phyloP scores from a whole-genome alignment of 2,797 vertebrate species.

The Enteromius fasciolatus region DNA sequence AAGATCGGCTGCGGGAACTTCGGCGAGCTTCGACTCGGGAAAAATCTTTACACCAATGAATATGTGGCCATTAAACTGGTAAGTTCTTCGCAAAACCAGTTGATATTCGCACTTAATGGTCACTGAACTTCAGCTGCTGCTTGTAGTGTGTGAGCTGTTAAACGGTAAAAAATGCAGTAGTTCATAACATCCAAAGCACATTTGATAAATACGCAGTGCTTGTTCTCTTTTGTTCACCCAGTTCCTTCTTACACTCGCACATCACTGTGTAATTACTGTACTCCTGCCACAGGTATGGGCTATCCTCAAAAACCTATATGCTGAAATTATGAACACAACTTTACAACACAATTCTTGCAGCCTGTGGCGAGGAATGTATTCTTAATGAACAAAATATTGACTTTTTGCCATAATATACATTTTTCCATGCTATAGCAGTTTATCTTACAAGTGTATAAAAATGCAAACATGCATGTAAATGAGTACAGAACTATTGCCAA shows the following conservation, averaged over 20 bases:
- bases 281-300: not conserved
- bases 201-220: not conserved
- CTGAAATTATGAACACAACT: not conserved
- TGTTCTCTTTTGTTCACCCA: not conserved
- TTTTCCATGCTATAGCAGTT: not conserved
- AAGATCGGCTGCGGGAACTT: constrained; percentile 99
- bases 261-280: not conserved
- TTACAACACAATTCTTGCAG: not conserved
- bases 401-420: not conserved
- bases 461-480: not conserved
- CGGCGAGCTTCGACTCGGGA: constrained; percentile 96
- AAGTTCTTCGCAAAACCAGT: constrained; percentile 68
- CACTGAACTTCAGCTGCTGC: not conserved
- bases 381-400: not conserved
- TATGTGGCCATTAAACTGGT: constrained; percentile 99
- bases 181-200: not conserved
- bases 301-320: not conserved
- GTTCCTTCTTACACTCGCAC: not conserved
- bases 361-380: not conserved
- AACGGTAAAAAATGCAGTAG: not conserved
- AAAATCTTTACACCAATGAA: constrained; percentile 98
- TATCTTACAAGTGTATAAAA: not conserved
- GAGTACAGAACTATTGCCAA: not conserved
- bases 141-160: not conserved
- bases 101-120: not conserved